Percentiles rank a stretch among this genome's conserved stretches.
phyloP scores from a whole-genome alignment of 2,113 vertebrate genomes.

The Okapia johnstoni region DNA sequence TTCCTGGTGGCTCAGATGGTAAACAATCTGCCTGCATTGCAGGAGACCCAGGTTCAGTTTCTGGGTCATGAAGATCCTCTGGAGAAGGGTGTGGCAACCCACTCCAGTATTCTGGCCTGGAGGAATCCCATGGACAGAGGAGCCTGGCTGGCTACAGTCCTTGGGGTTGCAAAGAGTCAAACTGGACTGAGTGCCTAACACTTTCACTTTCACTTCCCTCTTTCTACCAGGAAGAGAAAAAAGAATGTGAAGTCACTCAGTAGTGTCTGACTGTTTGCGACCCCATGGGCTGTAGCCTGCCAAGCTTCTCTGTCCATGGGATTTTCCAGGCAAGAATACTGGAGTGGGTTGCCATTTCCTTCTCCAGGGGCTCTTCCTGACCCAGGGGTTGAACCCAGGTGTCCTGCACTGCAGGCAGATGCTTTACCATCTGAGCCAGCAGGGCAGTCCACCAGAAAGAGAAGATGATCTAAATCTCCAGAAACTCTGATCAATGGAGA shows the following conservation, averaged over 20 bases:
- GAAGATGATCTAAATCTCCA: neutral
- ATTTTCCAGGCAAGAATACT: neutral
- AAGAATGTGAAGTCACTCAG: neutral
- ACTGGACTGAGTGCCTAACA: neutral
- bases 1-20: neutral
- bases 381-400: neutral
- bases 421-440: neutral
- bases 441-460: neutral
- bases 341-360: neutral
- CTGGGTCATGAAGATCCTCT: neutral
- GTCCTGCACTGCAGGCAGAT: accelerated
- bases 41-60: neutral
- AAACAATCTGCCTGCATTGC: neutral
- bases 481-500: neutral
- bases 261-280: neutral
- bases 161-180: neutral
- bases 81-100: neutral
- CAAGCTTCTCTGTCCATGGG: neutral
- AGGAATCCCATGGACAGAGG: neutral
- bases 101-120: neutral
- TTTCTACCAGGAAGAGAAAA: neutral
- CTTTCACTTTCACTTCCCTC: neutral
- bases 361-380: neutral
- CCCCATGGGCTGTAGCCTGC: neutral
- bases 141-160: neutral